Percentiles rank a stretch among this genome's conserved stretches.
These are phyloP conservation scores for Aphodius sticticus DNA, from an alignment of 2,888 invertebrate genomes.

Conservation along the genomic window DNA sequence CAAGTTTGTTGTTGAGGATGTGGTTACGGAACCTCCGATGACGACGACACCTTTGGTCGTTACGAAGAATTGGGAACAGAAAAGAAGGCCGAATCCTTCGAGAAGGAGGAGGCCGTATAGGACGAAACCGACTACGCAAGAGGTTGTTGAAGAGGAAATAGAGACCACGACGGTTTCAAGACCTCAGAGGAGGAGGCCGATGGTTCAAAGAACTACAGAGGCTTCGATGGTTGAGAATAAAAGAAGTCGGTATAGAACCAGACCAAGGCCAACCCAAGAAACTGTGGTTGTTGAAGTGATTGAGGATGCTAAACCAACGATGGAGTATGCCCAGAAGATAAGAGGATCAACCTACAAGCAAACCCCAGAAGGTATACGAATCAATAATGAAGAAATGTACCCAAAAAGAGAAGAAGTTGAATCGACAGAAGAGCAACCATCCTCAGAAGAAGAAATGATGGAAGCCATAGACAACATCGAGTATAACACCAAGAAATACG, in stretches of 20 bases:
- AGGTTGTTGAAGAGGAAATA: conserved; percentile 47
- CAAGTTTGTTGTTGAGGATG: conserved; percentile 20
- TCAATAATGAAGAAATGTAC: neutral
- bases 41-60: conserved; percentile 33
- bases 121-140: conserved; percentile 37
- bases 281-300: conserved; percentile 20
- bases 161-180: conserved; percentile 38
- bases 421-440: neutral
- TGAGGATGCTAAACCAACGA: neutral
- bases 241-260: conserved; percentile 43
- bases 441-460: neutral
- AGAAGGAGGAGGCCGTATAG: conserved; percentile 44
- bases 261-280: conserved; percentile 44
- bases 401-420: neutral
- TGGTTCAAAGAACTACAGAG: conserved; percentile 42
- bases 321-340: neutral
- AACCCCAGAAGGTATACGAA: neutral
- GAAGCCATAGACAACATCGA: neutral
- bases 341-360: neutral
- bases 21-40: conserved; percentile 36
- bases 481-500: neutral
- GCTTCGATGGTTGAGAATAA: conserved; percentile 37
- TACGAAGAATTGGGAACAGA: conserved; percentile 38
- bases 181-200: conserved; percentile 38
- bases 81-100: conserved; percentile 38